phyloP scores from a whole-genome alignment of 2,113 vertebrate genomes.

The Eublepharis macularius region DNA sequence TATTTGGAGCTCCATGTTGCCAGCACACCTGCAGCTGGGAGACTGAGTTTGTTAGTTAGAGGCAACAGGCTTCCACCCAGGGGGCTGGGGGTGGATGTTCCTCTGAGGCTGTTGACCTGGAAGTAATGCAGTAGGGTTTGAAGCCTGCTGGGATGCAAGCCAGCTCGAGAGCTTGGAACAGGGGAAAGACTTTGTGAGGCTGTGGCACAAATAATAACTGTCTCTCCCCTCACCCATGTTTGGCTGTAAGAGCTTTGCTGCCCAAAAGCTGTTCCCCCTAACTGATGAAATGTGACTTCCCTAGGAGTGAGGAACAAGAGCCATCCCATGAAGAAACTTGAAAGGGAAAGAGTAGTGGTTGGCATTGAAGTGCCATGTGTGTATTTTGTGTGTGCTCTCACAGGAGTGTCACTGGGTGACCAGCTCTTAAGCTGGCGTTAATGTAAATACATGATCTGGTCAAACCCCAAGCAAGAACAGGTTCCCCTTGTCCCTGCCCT shows the following conservation, averaged over 20 bases:
- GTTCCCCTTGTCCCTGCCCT: conserved; percentile 36
- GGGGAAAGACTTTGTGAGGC: not conserved
- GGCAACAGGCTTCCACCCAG: not conserved
- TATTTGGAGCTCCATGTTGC: not conserved
- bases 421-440: not conserved
- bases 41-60: not conserved
- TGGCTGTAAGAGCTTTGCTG: not conserved
- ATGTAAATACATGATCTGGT: not conserved
- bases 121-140: conserved; percentile 22
- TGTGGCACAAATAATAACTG: not conserved
- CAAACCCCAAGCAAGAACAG: conserved; percentile 24
- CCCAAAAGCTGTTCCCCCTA: not conserved
- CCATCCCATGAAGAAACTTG: not conserved
- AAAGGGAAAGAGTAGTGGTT: not conserved
- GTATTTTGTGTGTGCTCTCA: not conserved
- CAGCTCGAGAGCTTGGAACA: not conserved
- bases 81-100: not conserved
- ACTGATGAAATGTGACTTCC: not conserved
- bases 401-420: not conserved
- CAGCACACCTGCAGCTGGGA: not conserved
- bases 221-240: not conserved
- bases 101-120: conserved; percentile 11
- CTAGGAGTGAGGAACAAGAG: not conserved
- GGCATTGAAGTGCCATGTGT: not conserved
- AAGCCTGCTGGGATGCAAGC: not conserved